These are phyloP conservation scores for Caenorhabditis parvicauda DNA, from an alignment of 2,888 invertebrate species.

Conservation along the genomic window DNA sequence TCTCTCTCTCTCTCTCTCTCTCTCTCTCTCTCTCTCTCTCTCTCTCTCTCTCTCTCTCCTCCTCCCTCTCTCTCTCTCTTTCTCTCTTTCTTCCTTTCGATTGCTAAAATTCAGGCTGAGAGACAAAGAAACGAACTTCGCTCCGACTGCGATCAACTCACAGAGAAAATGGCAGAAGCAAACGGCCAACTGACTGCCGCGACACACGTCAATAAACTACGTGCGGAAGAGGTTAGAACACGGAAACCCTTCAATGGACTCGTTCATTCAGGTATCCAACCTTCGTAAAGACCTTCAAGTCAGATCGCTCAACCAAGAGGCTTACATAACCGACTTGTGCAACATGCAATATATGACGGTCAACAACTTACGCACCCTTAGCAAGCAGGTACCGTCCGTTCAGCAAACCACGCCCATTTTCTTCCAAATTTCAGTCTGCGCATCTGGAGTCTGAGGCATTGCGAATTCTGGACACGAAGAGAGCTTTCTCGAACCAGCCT, in stretches of 20 bases:
- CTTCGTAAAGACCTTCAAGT: slow-evolving; percentile 96
- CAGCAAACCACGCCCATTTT: neutral
- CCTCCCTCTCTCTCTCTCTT: neutral
- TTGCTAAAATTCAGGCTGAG: slow-evolving; percentile 26
- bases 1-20: too few species aligned
- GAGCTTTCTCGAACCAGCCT: slow-evolving; percentile 25
- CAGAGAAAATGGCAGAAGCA: slow-evolving; percentile 94
- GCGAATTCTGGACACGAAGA: slow-evolving; percentile 30
- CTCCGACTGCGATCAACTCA: slow-evolving; percentile 92
- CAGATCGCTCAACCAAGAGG: slow-evolving; percentile 95
- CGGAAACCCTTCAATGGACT: neutral
- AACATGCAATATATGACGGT: slow-evolving; percentile 55
- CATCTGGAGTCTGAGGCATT: slow-evolving; percentile 35
- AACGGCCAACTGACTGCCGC: slow-evolving; percentile 98
- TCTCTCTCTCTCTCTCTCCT: too few species aligned
- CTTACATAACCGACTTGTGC: slow-evolving; percentile 89
- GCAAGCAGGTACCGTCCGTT: slow-evolving; percentile 25
- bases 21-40: too few species aligned
- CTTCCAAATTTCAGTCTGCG: slow-evolving; percentile 16
- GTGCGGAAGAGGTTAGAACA: slow-evolving; percentile 52
- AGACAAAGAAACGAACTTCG: slow-evolving; percentile 81
- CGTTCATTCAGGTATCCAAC: slow-evolving; percentile 95
- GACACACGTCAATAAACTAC: slow-evolving; percentile 49
- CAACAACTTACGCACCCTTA: slow-evolving; percentile 47
- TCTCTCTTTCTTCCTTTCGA: neutral